A percentile compares a stretch with the other conserved stretches of the same genome.
These are phyloP conservation scores for Cololabis saira DNA, from an alignment of 2,113 vertebrate genomes.

Conservation along the genomic window DNA sequence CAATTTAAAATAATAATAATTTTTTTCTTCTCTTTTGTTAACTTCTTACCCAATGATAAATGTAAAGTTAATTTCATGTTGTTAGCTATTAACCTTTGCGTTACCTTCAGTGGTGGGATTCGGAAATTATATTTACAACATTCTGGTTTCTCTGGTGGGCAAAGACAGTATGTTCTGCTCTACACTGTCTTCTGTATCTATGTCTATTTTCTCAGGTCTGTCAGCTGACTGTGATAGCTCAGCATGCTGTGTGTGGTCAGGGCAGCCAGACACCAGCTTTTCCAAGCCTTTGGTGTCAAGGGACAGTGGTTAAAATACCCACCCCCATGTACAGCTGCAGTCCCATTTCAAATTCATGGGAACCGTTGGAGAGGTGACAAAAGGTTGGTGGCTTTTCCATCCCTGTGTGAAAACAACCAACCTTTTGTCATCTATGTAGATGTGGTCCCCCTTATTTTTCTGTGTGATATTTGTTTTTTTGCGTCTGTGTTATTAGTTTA, in stretches of 20 bases:
- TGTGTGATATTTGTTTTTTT: slow-evolving; percentile 21
- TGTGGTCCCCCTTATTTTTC: slow-evolving; percentile 5
- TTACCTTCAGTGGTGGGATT: too few relatives aligned
- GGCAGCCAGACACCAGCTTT: slow-evolving; percentile 78
- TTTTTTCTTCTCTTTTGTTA: too few relatives aligned
- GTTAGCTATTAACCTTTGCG: too few relatives aligned
- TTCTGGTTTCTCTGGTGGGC: background rate
- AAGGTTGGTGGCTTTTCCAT: slow-evolving; percentile 87
- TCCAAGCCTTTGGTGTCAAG: slow-evolving; percentile 72
- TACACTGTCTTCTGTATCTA: slow-evolving; percentile 27
- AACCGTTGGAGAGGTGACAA: slow-evolving; percentile 82
- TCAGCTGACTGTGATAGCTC: slow-evolving; percentile 68
- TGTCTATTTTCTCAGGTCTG: slow-evolving; percentile 77
- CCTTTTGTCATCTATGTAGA: slow-evolving; percentile 80
- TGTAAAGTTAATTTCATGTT: too few relatives aligned
- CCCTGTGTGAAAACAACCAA: slow-evolving; percentile 80
- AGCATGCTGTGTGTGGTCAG: slow-evolving; percentile 82
- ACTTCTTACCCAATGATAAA: too few relatives aligned
- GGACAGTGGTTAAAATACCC: slow-evolving; percentile 76
- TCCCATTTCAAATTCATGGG: slow-evolving; percentile 67
- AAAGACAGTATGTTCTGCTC: slow-evolving; percentile 11
- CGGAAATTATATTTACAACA: background rate
- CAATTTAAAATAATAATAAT: too few relatives aligned
- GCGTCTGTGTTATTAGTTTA: background rate
- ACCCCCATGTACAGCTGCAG: slow-evolving; percentile 60